phyloP scores from a whole-genome alignment of 2,797 vertebrate species.

The Pantherophis vulpinus region DNA sequence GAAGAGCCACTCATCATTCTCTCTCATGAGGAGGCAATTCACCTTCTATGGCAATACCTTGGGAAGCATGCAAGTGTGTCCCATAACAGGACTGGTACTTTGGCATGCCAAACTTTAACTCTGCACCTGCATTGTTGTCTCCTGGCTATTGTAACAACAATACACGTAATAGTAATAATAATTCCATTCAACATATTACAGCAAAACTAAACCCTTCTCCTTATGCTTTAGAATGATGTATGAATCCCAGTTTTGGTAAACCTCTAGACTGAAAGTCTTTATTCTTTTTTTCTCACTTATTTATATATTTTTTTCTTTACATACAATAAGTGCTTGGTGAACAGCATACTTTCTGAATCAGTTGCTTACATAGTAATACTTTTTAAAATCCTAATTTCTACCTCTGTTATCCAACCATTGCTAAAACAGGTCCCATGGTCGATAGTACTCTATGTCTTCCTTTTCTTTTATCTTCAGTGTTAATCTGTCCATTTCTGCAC shows the following conservation, averaged over 20 bases:
- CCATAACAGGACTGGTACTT: neutral
- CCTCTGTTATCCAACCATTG: too few relatives aligned
- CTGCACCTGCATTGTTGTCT: neutral
- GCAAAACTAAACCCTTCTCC: neutral
- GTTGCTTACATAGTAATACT: too few relatives aligned
- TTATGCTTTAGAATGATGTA: neutral
- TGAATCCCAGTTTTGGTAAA: neutral
- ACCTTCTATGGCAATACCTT: neutral
- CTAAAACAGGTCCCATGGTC: too few relatives aligned
- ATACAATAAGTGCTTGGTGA: too few relatives aligned
- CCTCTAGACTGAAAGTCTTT: neutral
- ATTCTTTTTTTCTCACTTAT: too few relatives aligned
- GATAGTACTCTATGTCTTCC: too few relatives aligned
- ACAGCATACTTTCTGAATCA: too few relatives aligned
- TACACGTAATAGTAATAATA: neutral
- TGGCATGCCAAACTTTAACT: too few relatives aligned
- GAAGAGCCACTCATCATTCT: neutral
- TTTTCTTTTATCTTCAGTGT: too few relatives aligned
- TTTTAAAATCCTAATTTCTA: too few relatives aligned
- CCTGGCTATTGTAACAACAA: neutral
- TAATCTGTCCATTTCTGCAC: too few relatives aligned
- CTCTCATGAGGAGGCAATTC: neutral
- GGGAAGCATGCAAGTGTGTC: neutral
- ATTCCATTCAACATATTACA: neutral
- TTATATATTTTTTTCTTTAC: too few relatives aligned